Evolutionary conservation across 2,888 invertebrate genomes (phyloP), one percentile per base, ranked within the genome.

Genomic region (Mimumesa dahlbomi): DNA sequence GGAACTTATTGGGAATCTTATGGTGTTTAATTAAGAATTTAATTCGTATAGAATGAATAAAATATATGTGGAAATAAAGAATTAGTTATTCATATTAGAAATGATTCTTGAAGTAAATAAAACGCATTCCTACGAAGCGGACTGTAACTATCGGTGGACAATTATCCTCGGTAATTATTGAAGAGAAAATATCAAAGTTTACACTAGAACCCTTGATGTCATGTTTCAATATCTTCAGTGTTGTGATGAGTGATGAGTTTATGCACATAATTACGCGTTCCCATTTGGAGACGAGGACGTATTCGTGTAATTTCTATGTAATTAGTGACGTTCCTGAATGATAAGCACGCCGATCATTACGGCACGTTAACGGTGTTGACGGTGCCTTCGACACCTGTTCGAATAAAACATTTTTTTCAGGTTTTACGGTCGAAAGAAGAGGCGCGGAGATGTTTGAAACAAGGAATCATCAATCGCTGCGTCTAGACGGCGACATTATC

Each of bases 121-220:
- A 62, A 62, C 43, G 57, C 52, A 43, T 68, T 57, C 56, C 52
- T 34, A 21, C 36, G 50, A 50, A 65, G 62, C 43, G 9, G 13
- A 54, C 31, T 61, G 70, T 70, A 62, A 63, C 40, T 45, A 49
- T 34, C 42, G 31, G 50, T 34, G 43, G 49, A 52, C 59, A 63
- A 76, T 75, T 76, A 64, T 50, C 45, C 5, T n/a, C 18, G 57
- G 36, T 62, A 73, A 45, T 40, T 13, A 34, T 29, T 13, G 19
- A 3, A 5, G 40, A 52, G 48, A 63, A 69, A 49, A 65, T 46
- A 36, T 18, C 42, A 16, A 18, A 29, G 29, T 46, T 13, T 43
- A 18, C 19, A 49, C 45, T 52, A 36, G n/a, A n/a, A 36, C 11
- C 4, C 13, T 36, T 36, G n/a, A 11, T 40, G 11, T 34, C 36